Evolutionary conservation across 2,888 invertebrate genomes (phyloP).

Genomic region (Mactromeris polynyma): DNA sequence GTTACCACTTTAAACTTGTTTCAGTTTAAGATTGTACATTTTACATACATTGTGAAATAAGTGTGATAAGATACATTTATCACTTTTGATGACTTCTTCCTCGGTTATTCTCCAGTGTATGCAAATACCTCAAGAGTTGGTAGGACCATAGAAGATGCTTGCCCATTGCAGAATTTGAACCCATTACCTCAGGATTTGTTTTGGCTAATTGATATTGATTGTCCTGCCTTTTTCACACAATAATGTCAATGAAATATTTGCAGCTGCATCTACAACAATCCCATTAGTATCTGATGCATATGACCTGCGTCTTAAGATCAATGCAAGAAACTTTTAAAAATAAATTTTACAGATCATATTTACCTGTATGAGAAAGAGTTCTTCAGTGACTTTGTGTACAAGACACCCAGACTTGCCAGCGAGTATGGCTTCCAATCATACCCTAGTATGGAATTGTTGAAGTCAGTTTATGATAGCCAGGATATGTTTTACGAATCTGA

Average conservation of each 20-base stretch:
- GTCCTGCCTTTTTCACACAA: no score
- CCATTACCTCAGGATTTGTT: no score
- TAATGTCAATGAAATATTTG: no score
- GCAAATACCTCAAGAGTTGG: no score
- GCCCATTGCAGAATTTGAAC: no score
- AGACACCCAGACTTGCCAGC: constrained; percentile 94
- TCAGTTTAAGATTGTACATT: not conserved
- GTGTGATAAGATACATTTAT: no score
- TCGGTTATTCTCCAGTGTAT: no score
- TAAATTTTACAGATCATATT: constrained; percentile 90
- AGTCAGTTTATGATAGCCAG: constrained; percentile 87
- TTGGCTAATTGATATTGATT: no score
- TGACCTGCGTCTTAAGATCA: not conserved
- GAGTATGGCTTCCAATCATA: constrained; percentile 98
- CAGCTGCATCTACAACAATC: not conserved
- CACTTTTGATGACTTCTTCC: no score
- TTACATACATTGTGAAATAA: no score
- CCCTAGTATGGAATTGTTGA: constrained; percentile 91
- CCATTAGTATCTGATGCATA: not conserved
- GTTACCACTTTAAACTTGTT: constrained; percentile 31
- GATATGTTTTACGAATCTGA: constrained; percentile 88
- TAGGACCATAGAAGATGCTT: no score
- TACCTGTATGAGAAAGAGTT: constrained; percentile 94
- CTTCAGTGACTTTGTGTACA: constrained; percentile 93
- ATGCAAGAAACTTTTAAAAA: not conserved